These are phyloP conservation scores for Cyaniris semiargus DNA, from an alignment of 2,888 invertebrate species.

Conservation along the genomic window DNA sequence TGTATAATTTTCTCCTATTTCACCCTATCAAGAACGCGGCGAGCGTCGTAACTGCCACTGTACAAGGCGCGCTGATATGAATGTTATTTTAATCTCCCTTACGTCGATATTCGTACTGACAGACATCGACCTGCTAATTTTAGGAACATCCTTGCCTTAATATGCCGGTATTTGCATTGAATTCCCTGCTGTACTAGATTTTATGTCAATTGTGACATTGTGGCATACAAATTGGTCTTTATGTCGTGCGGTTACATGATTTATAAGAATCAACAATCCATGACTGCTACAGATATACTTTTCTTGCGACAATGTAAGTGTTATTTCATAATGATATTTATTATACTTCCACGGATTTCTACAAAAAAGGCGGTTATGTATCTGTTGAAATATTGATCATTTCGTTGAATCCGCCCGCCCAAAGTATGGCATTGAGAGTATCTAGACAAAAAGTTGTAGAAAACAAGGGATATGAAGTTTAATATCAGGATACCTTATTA, in stretches of 20 bases:
- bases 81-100: no score
- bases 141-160: no score
- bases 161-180: background rate
- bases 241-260: background rate
- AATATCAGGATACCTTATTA: no score
- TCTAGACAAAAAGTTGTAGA: no score
- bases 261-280: background rate
- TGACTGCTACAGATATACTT: background rate
- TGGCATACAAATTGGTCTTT: constrained; percentile 3
- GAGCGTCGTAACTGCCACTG: no score
- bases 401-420: background rate
- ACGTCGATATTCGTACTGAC: no score
- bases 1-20: no score
- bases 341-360: background rate
- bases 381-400: background rate
- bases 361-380: background rate
- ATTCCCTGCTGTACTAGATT: background rate
- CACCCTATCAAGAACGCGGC: no score
- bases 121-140: no score
- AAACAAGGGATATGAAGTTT: no score
- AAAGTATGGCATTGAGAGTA: no score
- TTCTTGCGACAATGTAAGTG: background rate
- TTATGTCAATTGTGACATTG: background rate
- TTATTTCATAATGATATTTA: background rate
- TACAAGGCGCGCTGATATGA: no score